Evolutionary conservation across 2,888 invertebrate species (phyloP).

Genomic region (Steinernema scapterisci): DNA sequence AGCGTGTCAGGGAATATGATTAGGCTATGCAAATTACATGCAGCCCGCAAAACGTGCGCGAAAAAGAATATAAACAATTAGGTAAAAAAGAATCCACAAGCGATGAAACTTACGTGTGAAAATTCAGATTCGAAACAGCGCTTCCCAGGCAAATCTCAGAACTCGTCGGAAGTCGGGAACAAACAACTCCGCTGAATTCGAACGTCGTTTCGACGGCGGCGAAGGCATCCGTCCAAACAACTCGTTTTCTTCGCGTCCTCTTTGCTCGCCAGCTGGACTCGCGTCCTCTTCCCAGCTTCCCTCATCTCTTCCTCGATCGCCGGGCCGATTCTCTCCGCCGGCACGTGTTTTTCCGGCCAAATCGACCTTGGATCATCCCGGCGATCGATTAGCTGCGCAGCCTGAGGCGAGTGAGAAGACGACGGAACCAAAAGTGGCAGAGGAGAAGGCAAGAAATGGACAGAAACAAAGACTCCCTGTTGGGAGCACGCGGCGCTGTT

Average conservation of each 20-base stretch:
- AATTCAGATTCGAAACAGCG: no score
- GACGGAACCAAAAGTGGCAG: neutral
- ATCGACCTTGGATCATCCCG: neutral
- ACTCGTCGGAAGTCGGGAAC: neutral
- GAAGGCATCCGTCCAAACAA: neutral
- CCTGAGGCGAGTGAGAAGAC: neutral
- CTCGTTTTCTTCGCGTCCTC: neutral
- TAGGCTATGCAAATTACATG: no score
- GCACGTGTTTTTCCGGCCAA: neutral
- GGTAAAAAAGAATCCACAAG: no score
- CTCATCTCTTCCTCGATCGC: neutral
- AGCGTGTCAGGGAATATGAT: no score
- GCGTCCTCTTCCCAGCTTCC: neutral
- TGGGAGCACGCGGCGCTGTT: neutral
- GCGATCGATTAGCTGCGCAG: neutral
- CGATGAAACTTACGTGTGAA: no score
- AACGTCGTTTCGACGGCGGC: neutral
- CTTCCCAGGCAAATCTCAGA: neutral
- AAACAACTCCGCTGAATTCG: neutral
- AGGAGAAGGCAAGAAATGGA: no score
- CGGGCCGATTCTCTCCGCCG: neutral
- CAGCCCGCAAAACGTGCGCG: no score
- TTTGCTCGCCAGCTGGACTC: constrained; percentile 2
- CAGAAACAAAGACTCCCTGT: no score
- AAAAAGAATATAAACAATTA: no score